These are phyloP conservation scores for Urosaurus nigricauda DNA, from an alignment of 2,797 vertebrate species.

Conservation along the genomic window DNA sequence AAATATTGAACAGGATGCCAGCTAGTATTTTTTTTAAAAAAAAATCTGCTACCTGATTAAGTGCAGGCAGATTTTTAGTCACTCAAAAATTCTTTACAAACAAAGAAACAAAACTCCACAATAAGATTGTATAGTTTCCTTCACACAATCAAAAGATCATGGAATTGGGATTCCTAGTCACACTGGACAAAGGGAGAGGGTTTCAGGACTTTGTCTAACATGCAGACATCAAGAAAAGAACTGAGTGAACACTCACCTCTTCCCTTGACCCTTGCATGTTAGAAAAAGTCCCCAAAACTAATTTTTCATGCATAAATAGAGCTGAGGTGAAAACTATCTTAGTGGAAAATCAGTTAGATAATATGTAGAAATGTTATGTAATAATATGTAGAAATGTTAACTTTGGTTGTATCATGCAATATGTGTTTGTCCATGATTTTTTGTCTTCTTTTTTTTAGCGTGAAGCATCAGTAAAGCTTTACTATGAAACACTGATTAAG, in stretches of 20 bases:
- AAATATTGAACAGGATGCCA: too few relatives aligned
- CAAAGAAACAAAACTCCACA: not conserved
- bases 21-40: not conserved
- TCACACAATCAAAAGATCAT: not conserved
- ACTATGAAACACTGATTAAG: slow-evolving; percentile 48
- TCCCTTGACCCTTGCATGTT: too few relatives aligned
- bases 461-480: not conserved
- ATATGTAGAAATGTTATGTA: not conserved
- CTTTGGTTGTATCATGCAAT: not conserved
- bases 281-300: too few relatives aligned
- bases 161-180: too few relatives aligned
- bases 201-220: not conserved
- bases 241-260: too few relatives aligned
- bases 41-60: not conserved
- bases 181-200: not conserved
- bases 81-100: too few relatives aligned
- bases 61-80: not conserved
- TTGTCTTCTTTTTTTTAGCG: slow-evolving; percentile 27
- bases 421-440: not conserved
- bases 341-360: not conserved
- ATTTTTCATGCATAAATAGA: not conserved
- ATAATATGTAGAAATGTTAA: not conserved
- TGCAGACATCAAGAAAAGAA: not conserved
- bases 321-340: not conserved
- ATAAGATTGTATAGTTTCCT: too few relatives aligned